Percentiles rank a stretch among this genome's conserved stretches.
phyloP scores from a whole-genome alignment of 2,797 vertebrate genomes.

The Enteromius paludinosus region DNA sequence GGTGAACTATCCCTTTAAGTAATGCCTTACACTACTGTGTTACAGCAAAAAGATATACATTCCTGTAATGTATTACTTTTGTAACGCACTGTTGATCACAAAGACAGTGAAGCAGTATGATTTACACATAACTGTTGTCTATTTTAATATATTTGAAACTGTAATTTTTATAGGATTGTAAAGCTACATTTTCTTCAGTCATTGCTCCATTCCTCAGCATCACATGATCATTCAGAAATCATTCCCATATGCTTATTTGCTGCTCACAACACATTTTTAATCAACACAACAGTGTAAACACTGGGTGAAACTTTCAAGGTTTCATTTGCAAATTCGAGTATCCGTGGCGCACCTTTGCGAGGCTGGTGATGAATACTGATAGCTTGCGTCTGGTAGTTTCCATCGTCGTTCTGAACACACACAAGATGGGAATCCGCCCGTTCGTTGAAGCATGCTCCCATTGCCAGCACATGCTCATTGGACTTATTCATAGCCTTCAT shows the following conservation, averaged over 20 bases:
- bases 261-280: not conserved
- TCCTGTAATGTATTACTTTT: too few relatives aligned
- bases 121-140: not conserved
- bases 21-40: too few relatives aligned
- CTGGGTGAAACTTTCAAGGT: not conserved
- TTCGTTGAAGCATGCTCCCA: slow-evolving; percentile 95
- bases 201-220: not conserved
- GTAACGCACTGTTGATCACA: too few relatives aligned
- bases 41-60: too few relatives aligned
- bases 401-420: slow-evolving; percentile 97
- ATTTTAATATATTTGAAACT: not conserved
- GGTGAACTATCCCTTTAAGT: too few relatives aligned
- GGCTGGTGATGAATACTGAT: slow-evolving; percentile 99
- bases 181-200: not conserved
- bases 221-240: not conserved
- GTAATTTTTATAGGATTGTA: not conserved
- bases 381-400: slow-evolving; percentile 98
- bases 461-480: slow-evolving; percentile 96
- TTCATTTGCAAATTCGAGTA: slow-evolving; percentile 6
- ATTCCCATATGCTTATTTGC: not conserved
- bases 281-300: not conserved
- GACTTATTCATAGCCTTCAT: slow-evolving; percentile 99
- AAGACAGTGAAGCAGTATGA: not conserved
- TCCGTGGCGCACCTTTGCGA: slow-evolving; percentile 84
- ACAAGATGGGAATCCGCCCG: slow-evolving; percentile 96